Base-by-base conservation (phyloP, 2,113 vertebrate species). In the Perognathus longimembris region DNA sequence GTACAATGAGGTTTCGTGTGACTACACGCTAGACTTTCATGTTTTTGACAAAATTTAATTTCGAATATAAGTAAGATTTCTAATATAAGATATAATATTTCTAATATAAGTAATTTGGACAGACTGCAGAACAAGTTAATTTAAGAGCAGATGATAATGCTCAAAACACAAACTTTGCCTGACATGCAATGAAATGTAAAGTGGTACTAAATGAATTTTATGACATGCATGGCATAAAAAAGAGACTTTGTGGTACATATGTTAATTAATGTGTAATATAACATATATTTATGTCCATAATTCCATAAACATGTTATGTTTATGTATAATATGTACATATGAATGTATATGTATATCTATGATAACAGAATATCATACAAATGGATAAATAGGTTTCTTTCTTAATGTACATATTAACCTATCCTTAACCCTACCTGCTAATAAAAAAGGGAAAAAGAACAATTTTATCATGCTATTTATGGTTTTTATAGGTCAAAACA, bases 401-500 rank as follows among this genome's bases (percentile, higher is more conserved):
- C 64, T 80, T 81, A 78, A 85, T 88, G 59, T 78, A 92, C 88
- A 79, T 66, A 88, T 80, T 4, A 28, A 74, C 18, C 38, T 79
- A 34, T 83, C 38, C 78, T 57, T 88, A 54, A 54, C 15, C 50
- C 40, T 82, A 77, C 3, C 61, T 70, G 9, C n/a, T 92, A 88
- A 54, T 64, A 84, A 78, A 17, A 71, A 18, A 88, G 66, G 64
- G 74, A 54, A 89, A 88, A 92, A 95, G 36, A 93, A 87, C 10
- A 89, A 88, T 69, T 70, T 42, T 17, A 63, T 59, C 45, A 91
- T 63, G 12, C 75, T 88, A 88, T 75, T 91, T 85, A 78, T 28
- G 63, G 42, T 76, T 38, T 76, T 94, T 81, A 93, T 80, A 91
- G 54, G 80, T 91, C 76, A 87, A 80, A 40, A 45, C 12, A 78